Percentiles rank a stretch among this genome's conserved stretches.
Evolutionary conservation across 1,140 invertebrate species (phyloP).

Genomic region (Aphelinus certus): DNA sequence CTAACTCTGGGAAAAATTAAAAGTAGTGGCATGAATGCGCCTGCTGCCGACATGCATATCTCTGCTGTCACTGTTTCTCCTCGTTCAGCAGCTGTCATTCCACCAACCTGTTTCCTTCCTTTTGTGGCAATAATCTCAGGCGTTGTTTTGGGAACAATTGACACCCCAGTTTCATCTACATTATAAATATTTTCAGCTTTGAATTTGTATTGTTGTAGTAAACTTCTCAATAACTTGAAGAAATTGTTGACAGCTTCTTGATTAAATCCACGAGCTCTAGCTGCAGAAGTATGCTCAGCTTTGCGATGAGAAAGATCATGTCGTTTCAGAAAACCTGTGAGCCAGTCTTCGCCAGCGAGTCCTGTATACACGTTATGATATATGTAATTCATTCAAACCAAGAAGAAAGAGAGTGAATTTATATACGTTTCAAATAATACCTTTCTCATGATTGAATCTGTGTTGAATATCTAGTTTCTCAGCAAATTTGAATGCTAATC

Average conservation of each 20-base stretch:
- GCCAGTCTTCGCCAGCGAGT: not conserved
- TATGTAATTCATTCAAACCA: no score
- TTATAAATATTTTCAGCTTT: no score
- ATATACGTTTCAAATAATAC: no score
- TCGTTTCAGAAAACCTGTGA: not conserved
- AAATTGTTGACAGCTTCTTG: not conserved
- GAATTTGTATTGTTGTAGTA: constrained; percentile 39
- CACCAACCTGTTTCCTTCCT: constrained; percentile 52
- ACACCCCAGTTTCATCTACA: constrained; percentile 48
- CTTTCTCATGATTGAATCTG: constrained; percentile 11
- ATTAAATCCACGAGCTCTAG: constrained; percentile 20
- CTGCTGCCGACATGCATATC: constrained; percentile 48
- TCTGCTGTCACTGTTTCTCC: constrained; percentile 51
- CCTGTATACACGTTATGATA: no score
- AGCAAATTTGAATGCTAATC: constrained; percentile 8
- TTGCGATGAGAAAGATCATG: not conserved
- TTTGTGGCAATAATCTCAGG: constrained; percentile 46
- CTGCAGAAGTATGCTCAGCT: constrained; percentile 25
- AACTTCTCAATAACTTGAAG: constrained; percentile 1
- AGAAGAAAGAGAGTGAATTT: no score
- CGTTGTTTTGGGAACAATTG: constrained; percentile 38
- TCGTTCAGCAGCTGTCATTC: constrained; percentile 49
- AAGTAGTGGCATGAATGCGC: constrained; percentile 49
- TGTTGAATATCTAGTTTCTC: not conserved
- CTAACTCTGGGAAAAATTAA: constrained; percentile 47